Evolutionary conservation across 2,113 vertebrate genomes (phyloP).

Genomic region (Sinocyclocheilus grahami): DNA sequence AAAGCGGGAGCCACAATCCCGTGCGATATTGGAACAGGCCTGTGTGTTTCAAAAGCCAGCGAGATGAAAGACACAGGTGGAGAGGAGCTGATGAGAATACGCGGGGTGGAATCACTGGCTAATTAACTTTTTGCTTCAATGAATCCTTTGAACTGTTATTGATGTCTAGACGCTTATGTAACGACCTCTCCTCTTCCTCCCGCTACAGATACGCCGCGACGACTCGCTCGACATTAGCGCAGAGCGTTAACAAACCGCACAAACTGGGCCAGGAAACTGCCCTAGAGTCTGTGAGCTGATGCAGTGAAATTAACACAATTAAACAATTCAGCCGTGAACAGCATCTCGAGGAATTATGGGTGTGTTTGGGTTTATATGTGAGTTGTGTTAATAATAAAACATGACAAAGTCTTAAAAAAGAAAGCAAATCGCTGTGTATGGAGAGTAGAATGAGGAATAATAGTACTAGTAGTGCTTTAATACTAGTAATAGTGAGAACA

Average conservation of each 20-base stretch:
- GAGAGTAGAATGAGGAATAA: neutral
- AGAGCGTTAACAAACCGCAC: neutral
- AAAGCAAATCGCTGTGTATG: neutral
- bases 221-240: neutral
- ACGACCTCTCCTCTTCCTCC: slow-evolving; percentile 24
- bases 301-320: slow-evolving; percentile 61
- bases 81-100: slow-evolving; percentile 37
- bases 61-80: slow-evolving; percentile 45
- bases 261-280: slow-evolving; percentile 11
- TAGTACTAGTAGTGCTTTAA: too few relatives aligned
- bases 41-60: neutral
- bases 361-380: slow-evolving; percentile 13
- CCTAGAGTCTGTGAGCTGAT: slow-evolving; percentile 28
- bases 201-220: neutral
- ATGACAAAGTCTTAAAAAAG: neutral
- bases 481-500: too few relatives aligned
- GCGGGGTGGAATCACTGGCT: slow-evolving; percentile 43
- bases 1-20: slow-evolving; percentile 33
- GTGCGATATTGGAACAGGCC: slow-evolving; percentile 30
- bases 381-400: neutral
- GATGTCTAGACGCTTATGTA: slow-evolving; percentile 64
- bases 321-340: slow-evolving; percentile 43
- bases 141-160: slow-evolving; percentile 60
- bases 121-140: slow-evolving; percentile 58
- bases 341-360: slow-evolving; percentile 9